These are phyloP conservation scores for Drosophila mojavensis DNA, from an alignment of 1,140 invertebrate genomes.

Conservation along the genomic window DNA sequence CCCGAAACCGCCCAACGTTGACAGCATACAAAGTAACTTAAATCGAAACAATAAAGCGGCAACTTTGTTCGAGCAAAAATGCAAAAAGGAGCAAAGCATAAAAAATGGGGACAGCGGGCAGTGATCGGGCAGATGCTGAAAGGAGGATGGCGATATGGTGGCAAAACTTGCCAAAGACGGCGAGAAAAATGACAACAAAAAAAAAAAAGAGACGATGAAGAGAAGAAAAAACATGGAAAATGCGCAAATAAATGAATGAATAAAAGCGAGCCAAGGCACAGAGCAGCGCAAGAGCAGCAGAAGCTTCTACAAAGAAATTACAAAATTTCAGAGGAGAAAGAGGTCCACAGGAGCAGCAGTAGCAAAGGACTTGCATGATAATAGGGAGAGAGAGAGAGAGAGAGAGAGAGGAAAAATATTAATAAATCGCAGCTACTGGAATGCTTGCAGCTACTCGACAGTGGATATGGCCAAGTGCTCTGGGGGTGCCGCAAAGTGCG, in stretches of 20 bases:
- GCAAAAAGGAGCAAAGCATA: constrained; percentile 61
- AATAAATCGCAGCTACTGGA: constrained; percentile 67
- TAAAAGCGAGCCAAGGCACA: constrained; percentile 59
- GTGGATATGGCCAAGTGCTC: constrained; percentile 20
- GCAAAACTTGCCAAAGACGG: constrained; percentile 53
- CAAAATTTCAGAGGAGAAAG: constrained; percentile 58
- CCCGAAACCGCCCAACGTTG: constrained; percentile 59
- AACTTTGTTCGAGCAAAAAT: constrained; percentile 75
- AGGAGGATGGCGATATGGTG: constrained; percentile 16
- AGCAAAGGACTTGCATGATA: neutral
- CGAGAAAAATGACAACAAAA: constrained; percentile 17
- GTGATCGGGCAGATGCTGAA: neutral
- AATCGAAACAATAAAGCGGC: constrained; percentile 83
- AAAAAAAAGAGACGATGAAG: constrained; percentile 39
- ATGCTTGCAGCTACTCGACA: constrained; percentile 33
- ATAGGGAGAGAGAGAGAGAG: neutral
- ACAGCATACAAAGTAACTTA: constrained; percentile 84
- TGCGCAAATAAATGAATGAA: constrained; percentile 82
- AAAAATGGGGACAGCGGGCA: constrained; percentile 45
- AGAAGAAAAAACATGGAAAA: constrained; percentile 56
- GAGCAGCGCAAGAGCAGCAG: neutral
- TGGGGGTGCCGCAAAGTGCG: constrained; percentile 16
- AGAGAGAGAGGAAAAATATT: constrained; percentile 59
- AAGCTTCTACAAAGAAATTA: constrained; percentile 72
- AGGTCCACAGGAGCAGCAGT: constrained; percentile 4